Evolutionary conservation across 1,140 invertebrate genomes (phyloP), one percentile per base, ranked within the genome.

Genomic region (Drosophila sechellia): DNA sequence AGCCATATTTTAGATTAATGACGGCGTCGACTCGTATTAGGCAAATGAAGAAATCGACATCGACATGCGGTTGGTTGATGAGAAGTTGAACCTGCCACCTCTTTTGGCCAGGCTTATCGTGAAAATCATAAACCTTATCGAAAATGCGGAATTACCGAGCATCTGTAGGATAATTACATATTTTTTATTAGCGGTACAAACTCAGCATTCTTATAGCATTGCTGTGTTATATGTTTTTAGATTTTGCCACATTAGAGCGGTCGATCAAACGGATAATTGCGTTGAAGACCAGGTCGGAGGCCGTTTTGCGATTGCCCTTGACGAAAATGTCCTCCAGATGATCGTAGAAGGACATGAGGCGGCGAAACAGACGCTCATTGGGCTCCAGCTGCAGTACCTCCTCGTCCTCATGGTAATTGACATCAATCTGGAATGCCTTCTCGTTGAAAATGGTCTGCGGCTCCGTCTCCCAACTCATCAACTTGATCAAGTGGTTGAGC

Each of bases 41-140:
- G 83, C 83, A 86, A 86, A 86, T 86, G 83, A 86, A 86, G 83
- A 86, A 86, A 86, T 86, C 83, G 83, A 87, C 83, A 79, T 75
- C 83, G 79, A 78, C 83, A 75, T 78, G 81, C 63, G 80, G 77
- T 52, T 46, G 80, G 77, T 52, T 46, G 37, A 20, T 49, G 55
- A 43, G 31, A 40, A 68, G 64, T 58, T 68, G 59, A 65, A 48
- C 56, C 48, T 31, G 31, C 8, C 56, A 58, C 56, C 56, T 42
- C 43, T 17, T 8, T 31, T 31, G 31, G 31, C 6, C 31, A 31
- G 0, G 31, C 3, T 31, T 2, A 31, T 31, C 2, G 31, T 6
- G 31, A 31, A 31, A 31, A 31, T 31, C 31, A 31, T 31, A 31
- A 31, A 1, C 31, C 31, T 10, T 31, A 31, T 10, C 31, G 27